phyloP scores from a whole-genome alignment of 37 sponge, comb jelly and placozoan species.

The Bolinopsis microptera region DNA sequence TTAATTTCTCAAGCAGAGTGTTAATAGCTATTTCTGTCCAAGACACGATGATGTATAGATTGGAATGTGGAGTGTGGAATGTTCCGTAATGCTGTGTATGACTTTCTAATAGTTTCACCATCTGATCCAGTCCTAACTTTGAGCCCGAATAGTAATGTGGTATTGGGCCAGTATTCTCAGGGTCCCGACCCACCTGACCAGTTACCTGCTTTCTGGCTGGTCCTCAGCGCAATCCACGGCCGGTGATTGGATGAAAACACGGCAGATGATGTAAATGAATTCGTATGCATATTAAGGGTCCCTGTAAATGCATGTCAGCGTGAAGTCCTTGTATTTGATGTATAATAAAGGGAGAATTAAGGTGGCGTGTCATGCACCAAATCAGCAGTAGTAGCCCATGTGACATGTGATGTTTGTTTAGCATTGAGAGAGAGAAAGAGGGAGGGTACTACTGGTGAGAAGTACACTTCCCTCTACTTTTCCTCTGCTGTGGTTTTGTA shows the following conservation, averaged over 20 bases:
- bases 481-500: too few species aligned
- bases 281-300: constrained; percentile 49
- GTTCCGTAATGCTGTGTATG: not conserved
- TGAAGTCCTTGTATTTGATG: not conserved
- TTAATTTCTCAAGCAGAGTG: not conserved
- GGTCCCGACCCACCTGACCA: too few species aligned
- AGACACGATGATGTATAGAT: not conserved
- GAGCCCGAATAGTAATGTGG: not conserved
- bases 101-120: not conserved
- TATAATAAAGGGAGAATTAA: not conserved
- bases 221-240: not conserved
- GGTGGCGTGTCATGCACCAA: not conserved
- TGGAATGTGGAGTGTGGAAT: not conserved
- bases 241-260: not conserved
- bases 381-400: not conserved
- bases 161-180: not conserved
- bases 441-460: too few species aligned
- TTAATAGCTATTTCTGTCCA: too few species aligned
- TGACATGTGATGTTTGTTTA: not conserved
- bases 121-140: not conserved
- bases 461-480: too few species aligned
- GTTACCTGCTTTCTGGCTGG: too few species aligned
- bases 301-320: constrained; percentile 6
- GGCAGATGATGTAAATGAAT: constrained; percentile 37
- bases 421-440: too few species aligned